Evolutionary conservation across 2,797 vertebrate genomes (phyloP).

Genomic region (Sibirionetta formosa): DNA sequence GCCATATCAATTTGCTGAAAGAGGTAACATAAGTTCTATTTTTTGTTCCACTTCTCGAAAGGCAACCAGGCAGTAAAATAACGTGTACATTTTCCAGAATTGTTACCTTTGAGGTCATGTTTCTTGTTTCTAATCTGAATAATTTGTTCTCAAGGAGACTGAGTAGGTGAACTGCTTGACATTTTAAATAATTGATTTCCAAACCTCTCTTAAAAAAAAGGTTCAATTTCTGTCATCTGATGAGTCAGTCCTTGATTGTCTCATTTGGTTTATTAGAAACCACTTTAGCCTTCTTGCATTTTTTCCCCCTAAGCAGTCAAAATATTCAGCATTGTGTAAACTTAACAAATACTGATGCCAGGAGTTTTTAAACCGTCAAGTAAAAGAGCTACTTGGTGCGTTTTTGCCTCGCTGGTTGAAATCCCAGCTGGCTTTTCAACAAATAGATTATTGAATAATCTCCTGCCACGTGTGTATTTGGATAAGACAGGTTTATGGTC

Average conservation of each 20-base stretch:
- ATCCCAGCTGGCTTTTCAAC: neutral
- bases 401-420: neutral
- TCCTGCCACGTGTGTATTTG: neutral
- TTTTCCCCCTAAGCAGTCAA: neutral
- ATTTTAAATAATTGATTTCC: neutral
- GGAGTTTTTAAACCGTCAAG: no score
- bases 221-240: neutral
- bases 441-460: neutral
- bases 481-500: neutral
- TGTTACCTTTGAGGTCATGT: neutral
- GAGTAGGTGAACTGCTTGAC: neutral
- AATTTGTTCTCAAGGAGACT: neutral
- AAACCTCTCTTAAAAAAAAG: neutral
- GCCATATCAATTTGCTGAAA: neutral
- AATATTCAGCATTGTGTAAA: neutral
- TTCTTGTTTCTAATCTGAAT: neutral
- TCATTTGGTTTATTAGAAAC: neutral
- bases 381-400: neutral
- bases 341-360: neutral
- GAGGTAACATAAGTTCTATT: neutral
- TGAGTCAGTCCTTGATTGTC: neutral
- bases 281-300: neutral
- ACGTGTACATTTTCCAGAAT: neutral
- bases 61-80: neutral
- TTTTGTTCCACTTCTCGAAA: neutral